Evolutionary conservation across 2,888 invertebrate genomes (phyloP).

Genomic region (Odontocerum albicorne): DNA sequence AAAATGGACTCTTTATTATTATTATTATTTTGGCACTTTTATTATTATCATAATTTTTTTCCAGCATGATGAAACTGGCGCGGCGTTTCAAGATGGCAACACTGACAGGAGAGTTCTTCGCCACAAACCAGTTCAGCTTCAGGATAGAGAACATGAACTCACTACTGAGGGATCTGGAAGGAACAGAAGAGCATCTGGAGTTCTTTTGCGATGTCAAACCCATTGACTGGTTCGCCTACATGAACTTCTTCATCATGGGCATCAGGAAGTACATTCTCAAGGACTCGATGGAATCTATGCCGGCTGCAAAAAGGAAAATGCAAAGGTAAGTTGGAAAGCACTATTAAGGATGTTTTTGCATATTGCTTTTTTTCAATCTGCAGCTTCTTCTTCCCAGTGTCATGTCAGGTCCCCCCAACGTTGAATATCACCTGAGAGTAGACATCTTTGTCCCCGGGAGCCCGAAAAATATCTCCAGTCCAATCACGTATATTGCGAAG

Average conservation of each 20-base stretch:
- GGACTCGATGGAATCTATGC: constrained; percentile 68
- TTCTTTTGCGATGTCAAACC: constrained; percentile 69
- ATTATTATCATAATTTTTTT: no score
- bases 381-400: no score
- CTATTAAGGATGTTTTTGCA: not conserved
- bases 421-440: no score
- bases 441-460: no score
- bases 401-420: no score
- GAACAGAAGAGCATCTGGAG: constrained; percentile 55
- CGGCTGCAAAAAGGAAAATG: constrained; percentile 65
- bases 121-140: constrained; percentile 83
- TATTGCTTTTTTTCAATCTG: not conserved
- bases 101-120: constrained; percentile 81
- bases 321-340: constrained; percentile 58
- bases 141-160: constrained; percentile 63
- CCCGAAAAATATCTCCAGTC: no score
- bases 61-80: constrained; percentile 83
- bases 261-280: constrained; percentile 82
- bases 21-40: no score
- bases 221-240: constrained; percentile 78
- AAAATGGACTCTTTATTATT: no score
- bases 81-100: constrained; percentile 77
- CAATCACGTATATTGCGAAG: no score
- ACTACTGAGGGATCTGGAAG: constrained; percentile 56
- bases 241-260: constrained; percentile 80